Evolutionary conservation across 2,797 vertebrate species (phyloP).

Genomic region (Phrynocephalus forsythii): DNA sequence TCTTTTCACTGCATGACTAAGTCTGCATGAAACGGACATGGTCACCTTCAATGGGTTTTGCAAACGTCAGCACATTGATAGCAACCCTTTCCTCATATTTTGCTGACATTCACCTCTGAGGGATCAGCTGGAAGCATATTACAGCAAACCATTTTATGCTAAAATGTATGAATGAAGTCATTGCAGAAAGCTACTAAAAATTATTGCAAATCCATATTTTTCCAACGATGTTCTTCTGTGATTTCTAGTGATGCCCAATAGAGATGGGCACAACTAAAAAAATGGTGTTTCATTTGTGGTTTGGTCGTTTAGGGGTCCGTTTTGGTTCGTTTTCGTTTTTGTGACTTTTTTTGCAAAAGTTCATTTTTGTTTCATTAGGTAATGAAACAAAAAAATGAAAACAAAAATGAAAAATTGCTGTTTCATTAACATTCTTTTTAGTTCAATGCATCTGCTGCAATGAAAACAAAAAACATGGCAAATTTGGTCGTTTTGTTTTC

Average conservation of each 20-base stretch:
- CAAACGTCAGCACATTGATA: conserved; percentile 28
- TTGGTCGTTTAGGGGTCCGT: too few species aligned
- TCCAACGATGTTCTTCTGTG: rapidly evolving
- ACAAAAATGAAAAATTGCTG: too few species aligned
- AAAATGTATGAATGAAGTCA: conserved; percentile 29
- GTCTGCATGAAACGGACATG: conserved; percentile 20
- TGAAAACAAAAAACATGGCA: too few species aligned
- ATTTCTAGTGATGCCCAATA: neutral
- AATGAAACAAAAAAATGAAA: too few species aligned
- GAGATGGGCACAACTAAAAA: too few species aligned
- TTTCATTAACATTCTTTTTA: too few species aligned
- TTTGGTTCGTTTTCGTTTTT: too few species aligned
- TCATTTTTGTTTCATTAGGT: too few species aligned
- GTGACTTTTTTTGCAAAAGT: too few species aligned
- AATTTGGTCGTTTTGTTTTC: too few species aligned
- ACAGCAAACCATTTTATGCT: conserved; percentile 46
- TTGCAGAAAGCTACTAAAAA: conserved; percentile 10
- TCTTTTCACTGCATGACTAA: conserved; percentile 31
- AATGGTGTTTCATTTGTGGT: too few species aligned
- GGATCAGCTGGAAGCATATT: conserved; percentile 28
- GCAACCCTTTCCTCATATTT: conserved; percentile 34
- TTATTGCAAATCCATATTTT: neutral
- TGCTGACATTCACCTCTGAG: conserved; percentile 32
- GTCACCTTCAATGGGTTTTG: conserved; percentile 18
- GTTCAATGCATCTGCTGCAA: too few species aligned